Base-by-base conservation (phyloP, 1,140 invertebrate genomes). In the Drosophila mayri region DNA sequence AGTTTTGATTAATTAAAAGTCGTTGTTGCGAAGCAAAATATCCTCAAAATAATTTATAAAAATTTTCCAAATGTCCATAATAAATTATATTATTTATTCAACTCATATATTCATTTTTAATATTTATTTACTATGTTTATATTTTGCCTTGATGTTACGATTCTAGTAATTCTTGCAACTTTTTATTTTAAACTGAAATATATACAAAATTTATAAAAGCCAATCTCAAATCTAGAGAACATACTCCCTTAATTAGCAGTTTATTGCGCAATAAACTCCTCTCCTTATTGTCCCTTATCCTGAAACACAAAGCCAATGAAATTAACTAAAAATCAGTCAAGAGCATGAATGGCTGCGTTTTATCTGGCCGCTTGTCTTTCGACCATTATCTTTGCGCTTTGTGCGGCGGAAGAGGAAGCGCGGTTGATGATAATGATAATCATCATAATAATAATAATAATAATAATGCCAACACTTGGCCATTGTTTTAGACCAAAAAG, bases 311-410 rank as follows among this genome's bases (percentile, higher is more conserved):
- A 46, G 64, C 52, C 58, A 90, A 90, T 76, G 59, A 87, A 87
- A 80, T 90, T 72, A 83, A 77, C 84, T 84, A 84, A 90, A 87
- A 87, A 87, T 87, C 84, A 87, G 60, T 87, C 84, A 87, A 88
- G 76, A 87, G 85, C 61, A 87, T 87, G 80, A 87, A 87, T 84
- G 80, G 67, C 72, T 57, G 54, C 72, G 65, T 74, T 88, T 88
- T 88, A 88, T 87, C 84, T 88, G 47, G 71, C 18, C 80, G 58
- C 62, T 75, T 80, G 76, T 72, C 63, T 68, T 71, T 86, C 81
- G 74, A 46, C 50, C 47, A 55, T 60, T 77, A 73, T 73, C 70
- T 70, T 68, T 80, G 76, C 47, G 63, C 79, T 71, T 68, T 50
- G 28, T 60, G 68, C 68, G 79, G 77, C 84, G 84, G 86, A 88